Conservation (phyloP, 2,113 vertebrate genomes). For the Oryzias celebensis region DNA sequence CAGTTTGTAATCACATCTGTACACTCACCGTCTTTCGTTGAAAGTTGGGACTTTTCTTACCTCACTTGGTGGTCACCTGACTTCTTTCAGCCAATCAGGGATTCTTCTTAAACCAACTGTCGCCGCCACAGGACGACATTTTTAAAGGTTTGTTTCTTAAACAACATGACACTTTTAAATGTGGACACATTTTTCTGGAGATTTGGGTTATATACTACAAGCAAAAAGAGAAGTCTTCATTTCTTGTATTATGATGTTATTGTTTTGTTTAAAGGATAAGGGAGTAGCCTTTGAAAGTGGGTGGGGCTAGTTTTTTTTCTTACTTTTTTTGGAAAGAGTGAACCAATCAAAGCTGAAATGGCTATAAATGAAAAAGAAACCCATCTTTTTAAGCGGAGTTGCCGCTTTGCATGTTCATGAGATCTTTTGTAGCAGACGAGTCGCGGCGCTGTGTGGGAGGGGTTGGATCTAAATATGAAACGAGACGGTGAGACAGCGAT, state of each 20-base stretch:
- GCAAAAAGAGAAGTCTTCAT: slow-evolving; percentile 59
- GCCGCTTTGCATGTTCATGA: slow-evolving; percentile 81
- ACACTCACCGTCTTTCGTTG: slow-evolving; percentile 68
- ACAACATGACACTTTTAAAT: slow-evolving; percentile 54
- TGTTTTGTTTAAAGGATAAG: slow-evolving; percentile 44
- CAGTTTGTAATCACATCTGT: slow-evolving; percentile 62
- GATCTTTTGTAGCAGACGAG: slow-evolving; percentile 75
- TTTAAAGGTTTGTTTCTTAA: slow-evolving; percentile 65
- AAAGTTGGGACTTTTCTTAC: slow-evolving; percentile 73
- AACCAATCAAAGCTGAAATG: slow-evolving; percentile 58
- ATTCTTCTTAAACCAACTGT: slow-evolving; percentile 80
- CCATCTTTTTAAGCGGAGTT: slow-evolving; percentile 76
- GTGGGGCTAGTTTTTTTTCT: slow-evolving; percentile 34
- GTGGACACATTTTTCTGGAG: slow-evolving; percentile 59
- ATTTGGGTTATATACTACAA: slow-evolving; percentile 65
- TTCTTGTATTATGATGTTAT: slow-evolving; percentile 71
- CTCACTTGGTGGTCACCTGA: slow-evolving; percentile 82
- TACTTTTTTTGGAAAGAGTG: slow-evolving; percentile 49
- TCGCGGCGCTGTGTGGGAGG: slow-evolving; percentile 10
- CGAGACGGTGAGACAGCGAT: not conserved
- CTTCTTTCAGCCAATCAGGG: slow-evolving; percentile 84
- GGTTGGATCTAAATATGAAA: not conserved
- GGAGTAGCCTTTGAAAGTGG: slow-evolving; percentile 50
- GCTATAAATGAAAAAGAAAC: slow-evolving; percentile 66
- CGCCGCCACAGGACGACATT: slow-evolving; percentile 67